Base-by-base conservation (phyloP, 2,888 invertebrate genomes). In the Apomyelois bistriatella region DNA sequence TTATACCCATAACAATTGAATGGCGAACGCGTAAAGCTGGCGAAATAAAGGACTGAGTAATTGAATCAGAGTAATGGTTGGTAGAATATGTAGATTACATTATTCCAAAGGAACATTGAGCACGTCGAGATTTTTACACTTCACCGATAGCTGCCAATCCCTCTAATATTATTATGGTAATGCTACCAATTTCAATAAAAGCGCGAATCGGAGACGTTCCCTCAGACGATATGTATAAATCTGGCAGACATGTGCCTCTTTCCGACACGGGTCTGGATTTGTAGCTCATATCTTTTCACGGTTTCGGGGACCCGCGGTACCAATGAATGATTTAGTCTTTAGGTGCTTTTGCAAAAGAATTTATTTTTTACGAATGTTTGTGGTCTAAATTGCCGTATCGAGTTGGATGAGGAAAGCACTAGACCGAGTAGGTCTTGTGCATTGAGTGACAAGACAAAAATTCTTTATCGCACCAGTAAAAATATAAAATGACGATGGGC, bases 91-190 rank as follows among this genome's bases (percentile, higher is more conserved):
- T 81, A 84, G 70, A 75, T 74, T 46, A 46, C 32, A 46, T 46
- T 46, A 43, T 43, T 12, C 32, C 15, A 35, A 32, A 10, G 78
- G 82, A 83, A 81, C 82, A 76, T 75, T 68, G 77, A 72, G 75
- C 78, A 75, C 75, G 74, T 80, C 76, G 76, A 84, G 83, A 82
- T 52, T 84, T 85, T 85, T 82, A 85, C 84, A 82, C 83, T 79
- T 72, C 76, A 79, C 69, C 79, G 79, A 83, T 84, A 79, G 81
- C 81, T 85, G 84, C 86, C 86, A 86, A 88, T 87, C 85, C 84
- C 79, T 84, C 79, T 88, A 83, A 87, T 89, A 88, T 82, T 85
- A 88, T 88, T 89, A 89, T 89, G 89, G 82, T 84, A 89, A 89
- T 89, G 77, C 77, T 72, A 69, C 79, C 86, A 86, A 86, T 89